Conservation (phyloP, 2,113 vertebrate genomes). For the Shinisaurus crocodilurus region DNA sequence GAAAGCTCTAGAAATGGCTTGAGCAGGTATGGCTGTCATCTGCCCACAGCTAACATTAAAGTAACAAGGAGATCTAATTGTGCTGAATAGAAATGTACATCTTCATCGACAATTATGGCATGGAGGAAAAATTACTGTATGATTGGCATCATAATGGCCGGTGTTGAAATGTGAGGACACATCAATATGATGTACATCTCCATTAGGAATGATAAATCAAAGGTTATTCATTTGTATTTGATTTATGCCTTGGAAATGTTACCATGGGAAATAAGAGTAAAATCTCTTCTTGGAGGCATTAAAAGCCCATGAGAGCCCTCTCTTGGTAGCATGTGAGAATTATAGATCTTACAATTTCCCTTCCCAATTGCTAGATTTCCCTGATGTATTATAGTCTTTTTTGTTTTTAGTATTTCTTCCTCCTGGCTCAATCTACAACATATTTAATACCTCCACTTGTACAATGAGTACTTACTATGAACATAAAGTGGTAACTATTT, state of each 20-base stretch:
- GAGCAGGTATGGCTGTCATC: slow-evolving; percentile 59
- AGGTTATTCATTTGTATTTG: slow-evolving; percentile 76
- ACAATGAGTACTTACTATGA: not conserved
- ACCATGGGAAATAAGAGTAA: slow-evolving; percentile 70
- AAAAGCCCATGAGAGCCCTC: slow-evolving; percentile 61
- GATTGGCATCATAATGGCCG: slow-evolving; percentile 76
- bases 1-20: slow-evolving; percentile 51
- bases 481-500: not conserved
- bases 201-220: slow-evolving; percentile 77
- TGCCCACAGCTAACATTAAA: slow-evolving; percentile 66
- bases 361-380: slow-evolving; percentile 34
- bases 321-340: slow-evolving; percentile 53
- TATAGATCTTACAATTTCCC: slow-evolving; percentile 6
- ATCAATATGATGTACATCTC: slow-evolving; percentile 75
- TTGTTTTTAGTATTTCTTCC: slow-evolving; percentile 19
- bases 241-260: slow-evolving; percentile 73
- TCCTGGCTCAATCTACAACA: not conserved
- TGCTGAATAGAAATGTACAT: slow-evolving; percentile 66
- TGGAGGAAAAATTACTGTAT: slow-evolving; percentile 65
- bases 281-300: slow-evolving; percentile 35
- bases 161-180: slow-evolving; percentile 74
- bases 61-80: slow-evolving; percentile 72
- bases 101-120: slow-evolving; percentile 72
- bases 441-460: slow-evolving; percentile 4
- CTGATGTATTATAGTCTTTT: slow-evolving; percentile 15